These are phyloP conservation scores for Agrochola lota DNA, from an alignment of 2,888 invertebrate genomes.

Conservation along the genomic window DNA sequence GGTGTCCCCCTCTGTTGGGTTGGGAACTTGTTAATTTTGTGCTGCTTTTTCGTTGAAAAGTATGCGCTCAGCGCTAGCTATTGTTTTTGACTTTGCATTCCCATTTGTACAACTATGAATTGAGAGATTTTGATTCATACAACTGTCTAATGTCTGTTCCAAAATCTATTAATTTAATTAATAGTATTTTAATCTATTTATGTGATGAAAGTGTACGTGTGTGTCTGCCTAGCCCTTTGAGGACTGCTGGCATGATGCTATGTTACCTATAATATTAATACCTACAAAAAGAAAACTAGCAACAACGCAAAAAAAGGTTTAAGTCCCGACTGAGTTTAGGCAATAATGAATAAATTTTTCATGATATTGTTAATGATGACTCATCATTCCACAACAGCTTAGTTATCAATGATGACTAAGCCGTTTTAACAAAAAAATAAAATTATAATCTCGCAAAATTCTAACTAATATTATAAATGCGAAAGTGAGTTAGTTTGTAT, in stretches of 20 bases:
- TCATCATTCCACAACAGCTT: no score
- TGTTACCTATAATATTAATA: not conserved
- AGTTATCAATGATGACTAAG: no score
- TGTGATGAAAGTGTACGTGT: not conserved
- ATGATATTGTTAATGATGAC: no score
- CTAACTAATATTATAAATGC: no score
- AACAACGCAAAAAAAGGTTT: not conserved
- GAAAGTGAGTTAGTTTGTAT: no score
- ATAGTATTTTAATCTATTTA: no score
- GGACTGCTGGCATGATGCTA: no score
- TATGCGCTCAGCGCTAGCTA: not conserved
- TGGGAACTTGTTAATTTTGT: not conserved
- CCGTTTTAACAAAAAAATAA: not conserved
- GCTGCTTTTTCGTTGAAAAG: not conserved
- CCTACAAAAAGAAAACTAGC: not conserved
- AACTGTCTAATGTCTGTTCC: not conserved
- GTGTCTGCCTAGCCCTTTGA: not conserved
- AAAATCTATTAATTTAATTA: no score
- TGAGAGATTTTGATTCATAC: not conserved
- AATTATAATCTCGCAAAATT: not conserved
- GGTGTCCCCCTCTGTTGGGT: constrained; percentile 94
- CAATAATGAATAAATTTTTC: no score
- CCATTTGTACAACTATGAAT: not conserved
- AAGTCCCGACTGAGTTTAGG: no score
- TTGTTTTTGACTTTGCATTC: not conserved